phyloP scores from a whole-genome alignment of 2,888 invertebrate genomes.

The Ichneumoninae sp. region DNA sequence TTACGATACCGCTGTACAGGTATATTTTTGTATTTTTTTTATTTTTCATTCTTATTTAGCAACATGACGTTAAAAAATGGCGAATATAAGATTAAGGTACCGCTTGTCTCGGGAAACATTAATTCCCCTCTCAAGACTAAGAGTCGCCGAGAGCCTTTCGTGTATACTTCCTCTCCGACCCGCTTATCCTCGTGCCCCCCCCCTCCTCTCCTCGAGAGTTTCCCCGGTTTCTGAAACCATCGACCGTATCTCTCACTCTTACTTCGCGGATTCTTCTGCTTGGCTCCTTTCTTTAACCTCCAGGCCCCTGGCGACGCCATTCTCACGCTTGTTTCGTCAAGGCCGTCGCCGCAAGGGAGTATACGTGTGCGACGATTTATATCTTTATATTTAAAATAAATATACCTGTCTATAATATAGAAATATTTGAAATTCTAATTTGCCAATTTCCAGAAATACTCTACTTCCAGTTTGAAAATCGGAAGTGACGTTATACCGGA shows the following conservation, averaged over 20 bases:
- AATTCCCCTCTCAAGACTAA: slow-evolving; percentile 21
- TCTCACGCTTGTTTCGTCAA: slow-evolving; percentile 11
- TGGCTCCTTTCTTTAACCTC: background rate
- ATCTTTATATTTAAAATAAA: slow-evolving; percentile 6
- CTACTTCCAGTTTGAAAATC: background rate
- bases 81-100: slow-evolving; percentile 57
- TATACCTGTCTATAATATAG: background rate
- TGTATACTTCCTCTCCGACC: slow-evolving; percentile 13
- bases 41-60: background rate
- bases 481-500: background rate
- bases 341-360: slow-evolving; percentile 37
- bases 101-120: slow-evolving; percentile 56
- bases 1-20: background rate
- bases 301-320: background rate
- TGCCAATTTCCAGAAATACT: too few species aligned
- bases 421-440: background rate
- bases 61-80: slow-evolving; percentile 45
- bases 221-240: background rate
- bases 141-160: background rate
- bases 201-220: background rate
- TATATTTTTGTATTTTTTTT: background rate
- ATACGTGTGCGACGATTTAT: slow-evolving; percentile 40
- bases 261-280: background rate
- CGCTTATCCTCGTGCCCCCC: slow-evolving; percentile 29
- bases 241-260: background rate